These are phyloP conservation scores for Melinaea menophilus DNA, from an alignment of 2,888 invertebrate genomes.

Conservation along the genomic window DNA sequence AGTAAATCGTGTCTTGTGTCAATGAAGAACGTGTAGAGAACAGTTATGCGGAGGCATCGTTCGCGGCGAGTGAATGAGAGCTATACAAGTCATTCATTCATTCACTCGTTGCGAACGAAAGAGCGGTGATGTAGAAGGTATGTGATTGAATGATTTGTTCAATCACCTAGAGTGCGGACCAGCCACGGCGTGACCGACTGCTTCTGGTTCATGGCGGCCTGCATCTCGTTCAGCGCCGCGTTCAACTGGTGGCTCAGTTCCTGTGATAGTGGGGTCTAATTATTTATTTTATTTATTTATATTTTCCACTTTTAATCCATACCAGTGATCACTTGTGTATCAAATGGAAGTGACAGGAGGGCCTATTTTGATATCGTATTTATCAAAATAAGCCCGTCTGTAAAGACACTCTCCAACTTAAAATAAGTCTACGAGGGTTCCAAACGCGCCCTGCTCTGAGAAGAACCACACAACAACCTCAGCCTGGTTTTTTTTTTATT, in stretches of 20 bases:
- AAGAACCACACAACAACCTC: no score
- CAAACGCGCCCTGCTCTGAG: no score
- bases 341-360: no score
- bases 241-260: slow-evolving; percentile 94
- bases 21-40: not conserved
- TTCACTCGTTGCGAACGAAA: not conserved
- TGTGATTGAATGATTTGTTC: not conserved
- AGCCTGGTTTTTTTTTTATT: no score
- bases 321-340: no score
- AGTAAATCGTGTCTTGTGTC: not conserved
- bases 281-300: not conserved
- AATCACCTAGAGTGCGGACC: slow-evolving; percentile 89
- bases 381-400: no score
- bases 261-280: slow-evolving; percentile 56
- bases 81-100: not conserved
- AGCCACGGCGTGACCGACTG: slow-evolving; percentile 93
- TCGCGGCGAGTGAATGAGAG: not conserved
- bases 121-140: no score
- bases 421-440: no score
- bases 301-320: not conserved
- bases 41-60: not conserved
- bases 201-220: slow-evolving; percentile 64
- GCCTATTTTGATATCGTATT: no score
- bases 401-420: no score
- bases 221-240: slow-evolving; percentile 85